phyloP scores from a whole-genome alignment of 2,888 invertebrate genomes.

The Conus canariensis region DNA sequence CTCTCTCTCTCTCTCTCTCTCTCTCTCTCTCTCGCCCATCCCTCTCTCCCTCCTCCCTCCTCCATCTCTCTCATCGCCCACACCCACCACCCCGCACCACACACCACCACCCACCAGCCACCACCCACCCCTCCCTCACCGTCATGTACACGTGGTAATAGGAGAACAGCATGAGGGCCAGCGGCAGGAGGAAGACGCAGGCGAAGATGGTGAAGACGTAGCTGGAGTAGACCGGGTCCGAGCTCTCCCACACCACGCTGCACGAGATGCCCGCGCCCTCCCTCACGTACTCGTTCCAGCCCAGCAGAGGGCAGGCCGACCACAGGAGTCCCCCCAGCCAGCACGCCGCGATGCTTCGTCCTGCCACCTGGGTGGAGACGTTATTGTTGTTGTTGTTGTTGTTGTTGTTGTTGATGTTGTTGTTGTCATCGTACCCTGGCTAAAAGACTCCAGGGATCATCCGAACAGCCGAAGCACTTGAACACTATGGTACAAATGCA shows the following conservation, averaged over 20 bases:
- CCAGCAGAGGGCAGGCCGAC: constrained; percentile 66
- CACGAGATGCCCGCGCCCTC: constrained; percentile 54
- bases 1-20: neutral
- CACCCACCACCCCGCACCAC: constrained; percentile 19
- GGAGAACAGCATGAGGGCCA: constrained; percentile 62
- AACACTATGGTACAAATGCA: no score
- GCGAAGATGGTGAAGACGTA: constrained; percentile 66
- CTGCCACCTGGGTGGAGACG: constrained; percentile 49
- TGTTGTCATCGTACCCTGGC: no score
- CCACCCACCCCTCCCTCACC: constrained; percentile 48
- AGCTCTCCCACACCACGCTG: constrained; percentile 60
- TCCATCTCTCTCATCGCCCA: neutral
- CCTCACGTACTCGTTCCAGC: constrained; percentile 67
- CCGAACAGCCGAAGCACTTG: no score
- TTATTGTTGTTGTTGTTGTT: no score
- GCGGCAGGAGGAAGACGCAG: constrained; percentile 62
- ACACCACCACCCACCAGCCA: no score
- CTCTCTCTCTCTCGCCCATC: no score
- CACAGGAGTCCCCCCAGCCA: constrained; percentile 63
- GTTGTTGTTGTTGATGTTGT: no score
- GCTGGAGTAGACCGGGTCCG: constrained; percentile 54
- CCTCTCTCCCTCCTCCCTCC: no score
- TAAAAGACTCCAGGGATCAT: no score
- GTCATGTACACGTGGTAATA: constrained; percentile 66
- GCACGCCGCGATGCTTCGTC: constrained; percentile 52